Base-by-base conservation (phyloP, 1,140 invertebrate species). In the Zelostemma sp. region DNA sequence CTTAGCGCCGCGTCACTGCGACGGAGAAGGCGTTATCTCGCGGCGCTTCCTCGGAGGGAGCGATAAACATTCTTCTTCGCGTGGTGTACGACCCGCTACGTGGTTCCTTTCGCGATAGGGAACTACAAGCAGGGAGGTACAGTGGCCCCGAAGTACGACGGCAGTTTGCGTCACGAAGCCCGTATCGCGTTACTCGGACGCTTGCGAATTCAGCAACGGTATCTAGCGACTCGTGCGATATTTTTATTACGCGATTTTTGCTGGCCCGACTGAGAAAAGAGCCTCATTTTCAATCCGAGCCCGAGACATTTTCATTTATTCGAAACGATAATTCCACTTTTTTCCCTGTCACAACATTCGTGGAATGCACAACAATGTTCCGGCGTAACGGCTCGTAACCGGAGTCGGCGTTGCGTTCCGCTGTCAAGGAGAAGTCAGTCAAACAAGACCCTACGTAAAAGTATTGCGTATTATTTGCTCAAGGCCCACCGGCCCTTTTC, bases 51-150 rank as follows among this genome's bases (percentile, higher is more conserved):
- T 47, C 50, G 55, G 50, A 38, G 63, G 53, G 43, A 43, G 54
- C 58, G 59, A 72, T 67, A 72, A 72, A 72, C 63, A 67, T 72
- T 63, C 65, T 67, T 72, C 69, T 62, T 67, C 17, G 18, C n/a
- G 15, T 51, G 54, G 16, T 64, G 50, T 67, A 64, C 56, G 60
- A 50, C 55, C 49, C 46, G 19, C 60, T 55, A 51, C 21, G 57
- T 58, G 56, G 50, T 58, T 70, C 53, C 49, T 70, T 51, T 18
- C 55, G 64, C 59, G 61, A 69, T 69, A 69, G 35, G 50, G 19
- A 45, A 56, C 56, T 60, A 63, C 56, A 21, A 50, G 21, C 56
- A 59, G 55, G 54, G 58, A 63, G 59, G 49, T 60, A 35, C 59
- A 38, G 14, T 43, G 38, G 38, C 59, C 31, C 54, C 25, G 53